Conservation (phyloP, 2,113 vertebrate genomes). For the Tragulus kanchil region DNA sequence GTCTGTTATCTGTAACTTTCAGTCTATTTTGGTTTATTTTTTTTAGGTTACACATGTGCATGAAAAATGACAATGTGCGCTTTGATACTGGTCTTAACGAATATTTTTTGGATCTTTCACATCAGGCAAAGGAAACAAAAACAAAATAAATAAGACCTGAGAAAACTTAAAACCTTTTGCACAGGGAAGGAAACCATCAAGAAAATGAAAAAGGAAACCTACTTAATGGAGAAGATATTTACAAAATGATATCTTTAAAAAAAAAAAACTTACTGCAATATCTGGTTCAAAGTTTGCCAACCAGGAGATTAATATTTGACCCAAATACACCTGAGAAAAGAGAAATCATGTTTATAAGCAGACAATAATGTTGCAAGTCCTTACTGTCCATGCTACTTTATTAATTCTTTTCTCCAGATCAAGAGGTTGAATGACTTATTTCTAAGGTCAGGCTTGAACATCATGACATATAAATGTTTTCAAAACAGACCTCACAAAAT, state of each 20-base stretch:
- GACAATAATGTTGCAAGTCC: conserved; percentile 68
- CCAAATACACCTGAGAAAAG: conserved; percentile 61
- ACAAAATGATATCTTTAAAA: neutral
- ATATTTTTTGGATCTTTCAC: neutral
- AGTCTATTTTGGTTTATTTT: neutral
- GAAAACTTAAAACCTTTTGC: neutral
- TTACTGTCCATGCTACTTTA: conserved; percentile 77
- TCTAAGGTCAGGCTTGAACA: conserved; percentile 31
- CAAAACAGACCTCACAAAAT: conserved; percentile 53
- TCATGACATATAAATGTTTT: neutral
- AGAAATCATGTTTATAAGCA: conserved; percentile 69
- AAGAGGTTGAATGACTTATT: conserved; percentile 51
- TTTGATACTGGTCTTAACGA: neutral
- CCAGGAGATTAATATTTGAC: neutral
- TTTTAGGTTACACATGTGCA: neutral
- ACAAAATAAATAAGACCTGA: neutral
- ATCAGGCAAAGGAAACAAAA: neutral
- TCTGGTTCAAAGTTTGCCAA: conserved; percentile 35
- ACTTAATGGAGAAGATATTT: neutral
- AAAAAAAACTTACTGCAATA: conserved; percentile 1
- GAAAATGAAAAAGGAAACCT: neutral
- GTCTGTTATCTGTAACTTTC: neutral
- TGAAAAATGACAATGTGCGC: neutral
- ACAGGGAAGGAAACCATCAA: neutral
- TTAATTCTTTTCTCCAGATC: conserved; percentile 56